Percentiles rank a stretch among this genome's conserved stretches.
These are phyloP conservation scores for Lepus americanus DNA, from an alignment of 2,113 vertebrate species.

Conservation along the genomic window DNA sequence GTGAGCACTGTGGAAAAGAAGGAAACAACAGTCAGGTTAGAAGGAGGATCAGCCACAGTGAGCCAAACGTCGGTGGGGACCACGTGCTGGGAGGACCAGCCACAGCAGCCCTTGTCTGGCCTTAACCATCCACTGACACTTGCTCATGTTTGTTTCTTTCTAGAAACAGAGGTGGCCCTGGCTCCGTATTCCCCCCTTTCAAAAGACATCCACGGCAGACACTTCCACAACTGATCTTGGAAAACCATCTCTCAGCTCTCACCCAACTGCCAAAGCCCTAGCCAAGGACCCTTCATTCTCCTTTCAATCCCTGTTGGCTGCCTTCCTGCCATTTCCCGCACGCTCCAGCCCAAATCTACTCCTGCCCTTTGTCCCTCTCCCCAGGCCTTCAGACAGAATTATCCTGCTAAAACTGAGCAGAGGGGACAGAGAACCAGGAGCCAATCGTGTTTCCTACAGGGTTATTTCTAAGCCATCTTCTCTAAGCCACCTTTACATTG, in stretches of 20 bases:
- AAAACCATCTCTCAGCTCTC: neutral
- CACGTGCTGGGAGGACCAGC: neutral
- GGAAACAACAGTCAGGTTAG: conserved; percentile 72
- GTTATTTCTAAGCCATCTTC: neutral
- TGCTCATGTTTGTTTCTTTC: neutral
- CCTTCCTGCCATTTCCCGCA: neutral
- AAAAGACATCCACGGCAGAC: neutral
- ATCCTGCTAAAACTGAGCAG: neutral
- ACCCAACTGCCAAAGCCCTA: neutral
- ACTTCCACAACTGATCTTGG: neutral
- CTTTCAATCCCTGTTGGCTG: neutral
- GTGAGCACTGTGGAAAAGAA: conserved; percentile 88
- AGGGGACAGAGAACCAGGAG: neutral
- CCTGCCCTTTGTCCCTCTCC: too few relatives aligned
- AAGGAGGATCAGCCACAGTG: neutral
- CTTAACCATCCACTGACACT: neutral
- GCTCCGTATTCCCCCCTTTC: neutral
- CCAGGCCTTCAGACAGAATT: neutral
- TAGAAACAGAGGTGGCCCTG: neutral
- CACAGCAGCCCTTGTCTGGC: rapidly evolving
- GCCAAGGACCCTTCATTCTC: neutral
- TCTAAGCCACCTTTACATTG: neutral
- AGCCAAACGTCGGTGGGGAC: neutral
- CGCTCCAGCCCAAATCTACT: neutral
- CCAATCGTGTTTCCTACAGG: neutral